phyloP scores from a whole-genome alignment of 2,888 invertebrate genomes.

The Eumacrocentrus americanus region DNA sequence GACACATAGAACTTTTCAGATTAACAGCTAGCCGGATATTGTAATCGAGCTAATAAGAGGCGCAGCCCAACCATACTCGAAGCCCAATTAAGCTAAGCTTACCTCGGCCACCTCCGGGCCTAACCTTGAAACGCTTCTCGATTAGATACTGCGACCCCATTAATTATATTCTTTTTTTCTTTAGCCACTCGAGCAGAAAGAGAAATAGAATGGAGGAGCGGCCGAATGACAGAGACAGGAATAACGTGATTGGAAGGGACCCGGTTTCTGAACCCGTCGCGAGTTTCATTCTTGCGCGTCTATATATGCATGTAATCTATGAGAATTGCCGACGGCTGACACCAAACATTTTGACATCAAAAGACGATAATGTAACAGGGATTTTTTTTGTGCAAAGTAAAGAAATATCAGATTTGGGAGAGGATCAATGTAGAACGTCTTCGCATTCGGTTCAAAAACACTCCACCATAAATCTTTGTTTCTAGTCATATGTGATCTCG shows the following conservation, averaged over 20 bases:
- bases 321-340: slow-evolving; percentile 19
- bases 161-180: slow-evolving; percentile 46
- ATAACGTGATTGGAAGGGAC: slow-evolving; percentile 1
- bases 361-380: no score
- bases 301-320: slow-evolving; percentile 23
- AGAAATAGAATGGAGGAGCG: slow-evolving; percentile 24
- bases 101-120: slow-evolving; percentile 47
- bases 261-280: slow-evolving; percentile 26
- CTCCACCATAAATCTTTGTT: slow-evolving; percentile 14
- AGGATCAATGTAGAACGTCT: no score
- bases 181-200: slow-evolving; percentile 38
- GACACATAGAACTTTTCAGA: slow-evolving; percentile 58
- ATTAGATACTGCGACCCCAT: slow-evolving; percentile 54
- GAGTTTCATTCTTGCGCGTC: slow-evolving; percentile 11
- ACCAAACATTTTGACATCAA: no score
- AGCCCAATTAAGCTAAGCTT: slow-evolving; percentile 58
- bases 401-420: neutral
- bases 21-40: slow-evolving; percentile 58
- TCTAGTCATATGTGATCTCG: slow-evolving; percentile 2
- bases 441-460: slow-evolving; percentile 24
- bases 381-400: neutral
- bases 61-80: slow-evolving; percentile 44
- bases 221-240: slow-evolving; percentile 12
- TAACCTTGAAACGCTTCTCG: slow-evolving; percentile 50
- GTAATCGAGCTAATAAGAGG: slow-evolving; percentile 59